These are phyloP conservation scores for Spinus pinus DNA, from an alignment of 2,797 vertebrate species.

Conservation along the genomic window DNA sequence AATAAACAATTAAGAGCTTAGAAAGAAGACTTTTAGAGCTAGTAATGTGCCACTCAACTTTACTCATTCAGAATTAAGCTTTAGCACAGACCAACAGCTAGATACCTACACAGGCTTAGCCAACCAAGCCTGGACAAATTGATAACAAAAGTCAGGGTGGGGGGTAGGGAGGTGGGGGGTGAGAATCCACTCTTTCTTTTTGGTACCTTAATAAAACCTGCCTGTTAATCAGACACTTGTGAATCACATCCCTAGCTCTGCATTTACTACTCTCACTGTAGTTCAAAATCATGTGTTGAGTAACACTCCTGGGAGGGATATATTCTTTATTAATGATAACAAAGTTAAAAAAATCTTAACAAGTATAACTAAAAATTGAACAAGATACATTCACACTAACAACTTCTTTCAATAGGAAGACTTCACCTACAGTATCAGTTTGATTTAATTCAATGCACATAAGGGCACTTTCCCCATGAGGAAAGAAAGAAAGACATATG, in stretches of 20 bases:
- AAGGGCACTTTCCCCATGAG: neutral
- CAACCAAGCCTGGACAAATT: neutral
- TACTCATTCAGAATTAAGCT: neutral
- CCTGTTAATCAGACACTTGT: neutral
- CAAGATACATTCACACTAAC: neutral
- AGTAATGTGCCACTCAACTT: neutral
- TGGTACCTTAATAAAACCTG: neutral
- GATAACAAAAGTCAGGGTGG: rapidly evolving
- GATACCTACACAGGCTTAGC: neutral
- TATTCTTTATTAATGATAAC: neutral
- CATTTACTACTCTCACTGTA: neutral
- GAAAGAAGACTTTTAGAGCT: neutral
- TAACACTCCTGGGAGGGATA: neutral
- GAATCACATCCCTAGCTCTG: neutral
- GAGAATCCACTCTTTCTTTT: neutral
- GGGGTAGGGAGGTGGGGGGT: neutral
- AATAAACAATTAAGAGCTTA: neutral
- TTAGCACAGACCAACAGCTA: neutral
- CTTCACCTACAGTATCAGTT: neutral
- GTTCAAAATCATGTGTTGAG: neutral
- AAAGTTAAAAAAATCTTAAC: neutral
- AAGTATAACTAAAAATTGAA: neutral
- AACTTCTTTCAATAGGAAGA: neutral
- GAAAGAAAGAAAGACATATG: neutral
- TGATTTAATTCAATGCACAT: neutral